These are phyloP conservation scores for Volucella inflata DNA, from an alignment of 2,888 invertebrate species.

Conservation along the genomic window DNA sequence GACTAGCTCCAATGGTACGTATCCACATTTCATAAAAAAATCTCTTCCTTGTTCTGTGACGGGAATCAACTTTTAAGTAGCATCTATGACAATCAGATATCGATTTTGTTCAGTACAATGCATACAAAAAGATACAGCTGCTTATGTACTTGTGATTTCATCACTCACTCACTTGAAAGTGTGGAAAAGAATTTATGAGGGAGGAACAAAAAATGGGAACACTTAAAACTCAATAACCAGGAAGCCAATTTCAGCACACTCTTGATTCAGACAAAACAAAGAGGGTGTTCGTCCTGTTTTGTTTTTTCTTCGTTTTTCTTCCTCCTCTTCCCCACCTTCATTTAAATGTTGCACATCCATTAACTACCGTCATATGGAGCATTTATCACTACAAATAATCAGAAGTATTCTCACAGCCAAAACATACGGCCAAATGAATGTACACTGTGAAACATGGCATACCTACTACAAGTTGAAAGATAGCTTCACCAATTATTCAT, in stretches of 20 bases:
- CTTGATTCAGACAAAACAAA: constrained; percentile 18
- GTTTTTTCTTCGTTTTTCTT: neutral
- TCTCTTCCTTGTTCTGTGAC: neutral
- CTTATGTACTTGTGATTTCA: no score
- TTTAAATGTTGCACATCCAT: constrained; percentile 20
- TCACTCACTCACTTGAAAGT: no score
- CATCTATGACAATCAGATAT: constrained; percentile 11
- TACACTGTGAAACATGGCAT: neutral
- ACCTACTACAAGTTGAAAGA: constrained; percentile 2
- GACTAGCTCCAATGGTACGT: neutral
- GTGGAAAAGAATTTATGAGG: neutral
- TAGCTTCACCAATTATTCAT: constrained; percentile 20
- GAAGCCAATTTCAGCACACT: constrained; percentile 49
- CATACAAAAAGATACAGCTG: no score
- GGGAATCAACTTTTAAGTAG: constrained; percentile 2
- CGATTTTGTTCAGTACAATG: constrained; percentile 34
- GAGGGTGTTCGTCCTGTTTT: constrained; percentile 7
- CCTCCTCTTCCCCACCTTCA: neutral
- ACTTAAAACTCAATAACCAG: constrained; percentile 69
- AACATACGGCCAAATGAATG: constrained; percentile 41
- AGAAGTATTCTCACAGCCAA: constrained; percentile 43
- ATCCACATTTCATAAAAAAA: neutral
- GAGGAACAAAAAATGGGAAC: neutral
- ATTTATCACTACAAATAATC: constrained; percentile 45
- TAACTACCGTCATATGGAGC: constrained; percentile 7